Conservation (phyloP, 2,888 invertebrate species). For the Lysandra coridon region DNA sequence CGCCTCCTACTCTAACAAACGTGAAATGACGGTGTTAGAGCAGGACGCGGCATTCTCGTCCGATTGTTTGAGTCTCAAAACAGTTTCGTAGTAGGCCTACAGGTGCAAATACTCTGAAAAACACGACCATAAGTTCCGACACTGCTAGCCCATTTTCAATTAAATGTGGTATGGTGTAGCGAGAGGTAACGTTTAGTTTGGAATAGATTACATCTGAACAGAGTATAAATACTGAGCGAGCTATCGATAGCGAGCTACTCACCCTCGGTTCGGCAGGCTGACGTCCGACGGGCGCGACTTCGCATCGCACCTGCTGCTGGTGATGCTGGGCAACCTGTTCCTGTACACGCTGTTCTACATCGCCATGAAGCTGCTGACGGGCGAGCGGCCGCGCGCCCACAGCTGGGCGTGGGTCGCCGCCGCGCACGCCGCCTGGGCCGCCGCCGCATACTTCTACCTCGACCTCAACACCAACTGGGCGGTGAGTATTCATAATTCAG, state of each 20-base stretch:
- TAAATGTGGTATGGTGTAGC: too few species aligned
- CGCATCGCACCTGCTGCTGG: constrained; percentile 88
- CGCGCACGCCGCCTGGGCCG: constrained; percentile 85
- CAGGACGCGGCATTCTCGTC: too few species aligned
- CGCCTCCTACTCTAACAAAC: too few species aligned
- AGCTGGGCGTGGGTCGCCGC: constrained; percentile 85
- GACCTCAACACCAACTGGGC: constrained; percentile 77
- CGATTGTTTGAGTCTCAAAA: too few species aligned
- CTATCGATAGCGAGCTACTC: too few species aligned
- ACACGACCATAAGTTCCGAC: too few species aligned
- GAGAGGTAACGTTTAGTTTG: neutral
- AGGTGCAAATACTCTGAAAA: too few species aligned
- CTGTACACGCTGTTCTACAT: constrained; percentile 92
- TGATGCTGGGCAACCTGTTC: constrained; percentile 91
- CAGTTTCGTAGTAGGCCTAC: too few species aligned
- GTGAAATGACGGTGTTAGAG: too few species aligned
- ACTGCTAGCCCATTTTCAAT: too few species aligned
- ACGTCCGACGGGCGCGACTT: constrained; percentile 86
- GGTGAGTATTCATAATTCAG: constrained; percentile 48
- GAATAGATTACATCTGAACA: neutral
- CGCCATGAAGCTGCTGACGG: constrained; percentile 88
- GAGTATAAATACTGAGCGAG: neutral
- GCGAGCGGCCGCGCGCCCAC: constrained; percentile 69
- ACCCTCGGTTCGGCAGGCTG: constrained; percentile 57
- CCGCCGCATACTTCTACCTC: constrained; percentile 89